A percentile compares a stretch with the other conserved stretches of the same genome.
phyloP scores from a whole-genome alignment of 2,113 vertebrate genomes.

The Sturnira hondurensis region DNA sequence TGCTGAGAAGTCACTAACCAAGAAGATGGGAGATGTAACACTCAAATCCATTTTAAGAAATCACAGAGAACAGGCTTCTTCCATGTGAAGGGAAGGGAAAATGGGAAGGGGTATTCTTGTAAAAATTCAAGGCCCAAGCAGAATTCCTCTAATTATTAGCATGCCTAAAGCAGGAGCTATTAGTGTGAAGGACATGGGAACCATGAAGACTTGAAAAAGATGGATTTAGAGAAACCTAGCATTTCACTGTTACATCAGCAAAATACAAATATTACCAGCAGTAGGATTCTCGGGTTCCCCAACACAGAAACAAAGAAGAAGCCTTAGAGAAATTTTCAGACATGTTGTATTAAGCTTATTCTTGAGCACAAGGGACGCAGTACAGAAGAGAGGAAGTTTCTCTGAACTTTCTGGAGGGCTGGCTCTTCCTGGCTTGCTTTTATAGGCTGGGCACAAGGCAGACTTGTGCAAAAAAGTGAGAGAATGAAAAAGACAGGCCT shows the following conservation, averaged over 20 bases:
- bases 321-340: background rate
- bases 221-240: background rate
- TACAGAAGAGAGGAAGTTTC: background rate
- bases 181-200: background rate
- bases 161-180: background rate
- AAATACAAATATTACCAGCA: background rate
- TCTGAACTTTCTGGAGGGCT: background rate
- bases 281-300: background rate
- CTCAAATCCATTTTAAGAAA: background rate
- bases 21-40: background rate
- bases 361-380: background rate
- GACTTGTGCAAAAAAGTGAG: background rate
- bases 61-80: background rate
- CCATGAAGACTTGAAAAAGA: background rate
- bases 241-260: background rate
- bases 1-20: background rate
- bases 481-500: background rate
- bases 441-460: background rate
- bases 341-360: background rate
- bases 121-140: background rate
- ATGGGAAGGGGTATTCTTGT: background rate
- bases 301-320: background rate
- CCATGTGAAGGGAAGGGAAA: background rate
- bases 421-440: background rate
- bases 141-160: background rate